phyloP scores from a whole-genome alignment of 2,113 vertebrate genomes.

The Vanacampus margaritifer region DNA sequence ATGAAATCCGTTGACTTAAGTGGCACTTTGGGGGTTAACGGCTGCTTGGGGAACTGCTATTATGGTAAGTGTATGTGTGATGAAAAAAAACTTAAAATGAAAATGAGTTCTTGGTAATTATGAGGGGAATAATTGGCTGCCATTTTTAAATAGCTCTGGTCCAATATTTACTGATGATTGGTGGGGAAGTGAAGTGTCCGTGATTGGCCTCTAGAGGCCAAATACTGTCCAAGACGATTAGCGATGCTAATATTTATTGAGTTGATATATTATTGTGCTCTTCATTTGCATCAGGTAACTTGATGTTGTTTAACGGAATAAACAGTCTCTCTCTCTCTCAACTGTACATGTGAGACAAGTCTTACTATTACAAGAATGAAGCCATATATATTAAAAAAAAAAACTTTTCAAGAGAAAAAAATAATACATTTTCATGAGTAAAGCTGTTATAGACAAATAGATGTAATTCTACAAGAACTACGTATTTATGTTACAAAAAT shows the following conservation, averaged over 20 bases:
- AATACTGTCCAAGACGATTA: constrained; percentile 29
- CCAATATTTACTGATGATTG: constrained; percentile 59
- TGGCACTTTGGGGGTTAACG: constrained; percentile 32
- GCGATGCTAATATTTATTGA: constrained; percentile 14
- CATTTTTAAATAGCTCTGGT: constrained; percentile 45
- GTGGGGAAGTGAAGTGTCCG: constrained; percentile 33
- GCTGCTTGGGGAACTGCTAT: constrained; percentile 42
- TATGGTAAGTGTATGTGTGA: constrained; percentile 32
- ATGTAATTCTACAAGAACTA: too few species aligned
- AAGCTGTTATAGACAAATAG: too few species aligned
- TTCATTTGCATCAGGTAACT: not conserved
- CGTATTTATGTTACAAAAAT: too few species aligned
- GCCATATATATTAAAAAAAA: too few species aligned
- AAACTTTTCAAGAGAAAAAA: too few species aligned
- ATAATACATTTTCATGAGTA: too few species aligned
- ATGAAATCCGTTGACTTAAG: constrained; percentile 14
- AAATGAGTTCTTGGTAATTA: constrained; percentile 54
- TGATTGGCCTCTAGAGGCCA: constrained; percentile 44
- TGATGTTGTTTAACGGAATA: constrained; percentile 15
- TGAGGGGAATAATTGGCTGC: constrained; percentile 53
- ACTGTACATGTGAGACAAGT: not conserved
- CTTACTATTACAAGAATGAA: too few species aligned
- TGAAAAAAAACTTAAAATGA: constrained; percentile 26
- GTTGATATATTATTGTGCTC: constrained; percentile 1
- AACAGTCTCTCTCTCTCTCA: constrained; percentile 4